Evolutionary conservation across 2,888 invertebrate species (phyloP).

Genomic region (Cistogaster globosa): DNA sequence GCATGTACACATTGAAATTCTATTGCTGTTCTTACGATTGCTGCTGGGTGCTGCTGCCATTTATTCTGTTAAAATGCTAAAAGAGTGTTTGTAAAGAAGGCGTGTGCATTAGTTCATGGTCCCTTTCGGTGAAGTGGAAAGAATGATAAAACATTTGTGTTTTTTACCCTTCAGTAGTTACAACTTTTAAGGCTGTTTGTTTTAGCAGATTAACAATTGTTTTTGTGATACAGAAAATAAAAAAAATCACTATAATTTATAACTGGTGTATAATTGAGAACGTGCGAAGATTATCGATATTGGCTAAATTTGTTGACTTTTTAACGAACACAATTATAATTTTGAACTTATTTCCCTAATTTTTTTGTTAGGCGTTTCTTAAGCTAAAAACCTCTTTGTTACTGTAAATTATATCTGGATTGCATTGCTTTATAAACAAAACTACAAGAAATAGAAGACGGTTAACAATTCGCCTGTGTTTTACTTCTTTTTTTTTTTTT

Average conservation of each 20-base stretch:
- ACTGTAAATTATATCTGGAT: too few species aligned
- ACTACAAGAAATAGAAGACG: too few species aligned
- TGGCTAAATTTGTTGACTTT: conserved; percentile 55
- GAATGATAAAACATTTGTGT: conserved; percentile 37
- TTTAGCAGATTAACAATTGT: conserved; percentile 11
- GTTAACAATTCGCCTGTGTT: too few species aligned
- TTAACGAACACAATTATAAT: conserved; percentile 2
- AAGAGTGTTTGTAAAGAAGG: not conserved
- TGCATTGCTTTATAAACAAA: too few species aligned
- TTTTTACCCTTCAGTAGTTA: conserved; percentile 36
- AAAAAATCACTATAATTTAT: conserved; percentile 71
- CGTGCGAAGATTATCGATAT: conserved; percentile 75
- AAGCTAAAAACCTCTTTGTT: not conserved
- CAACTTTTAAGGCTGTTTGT: conserved; percentile 10
- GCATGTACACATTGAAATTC: conserved; percentile 47
- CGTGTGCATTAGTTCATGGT: conserved; percentile 11
- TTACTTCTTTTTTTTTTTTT: too few species aligned
- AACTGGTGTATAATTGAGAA: conserved; percentile 74
- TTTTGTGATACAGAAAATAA: conserved; percentile 25
- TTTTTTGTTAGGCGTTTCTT: conserved; percentile 35
- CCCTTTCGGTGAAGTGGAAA: not conserved
- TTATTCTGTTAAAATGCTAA: conserved; percentile 7
- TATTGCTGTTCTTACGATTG: conserved; percentile 4
- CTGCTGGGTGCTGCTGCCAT: not conserved
- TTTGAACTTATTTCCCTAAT: conserved; percentile 1